Evolutionary conservation across 2,797 vertebrate genomes (phyloP).

Genomic region (Gastrophryne carolinensis): DNA sequence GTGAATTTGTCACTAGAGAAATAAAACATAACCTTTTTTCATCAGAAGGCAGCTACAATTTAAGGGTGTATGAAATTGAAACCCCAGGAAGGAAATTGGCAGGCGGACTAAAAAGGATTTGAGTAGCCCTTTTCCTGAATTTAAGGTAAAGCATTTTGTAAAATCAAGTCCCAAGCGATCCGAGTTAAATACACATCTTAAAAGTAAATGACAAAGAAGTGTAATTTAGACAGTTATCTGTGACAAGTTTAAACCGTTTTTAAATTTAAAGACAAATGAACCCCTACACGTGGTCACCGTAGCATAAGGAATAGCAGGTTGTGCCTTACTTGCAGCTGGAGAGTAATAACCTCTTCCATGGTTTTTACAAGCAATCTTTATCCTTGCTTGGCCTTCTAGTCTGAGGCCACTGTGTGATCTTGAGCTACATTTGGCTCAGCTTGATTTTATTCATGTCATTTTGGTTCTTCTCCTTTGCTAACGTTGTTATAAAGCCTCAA

Average conservation of each 20-base stretch:
- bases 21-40: slow-evolving; percentile 42
- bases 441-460: too few relatives aligned
- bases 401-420: too few relatives aligned
- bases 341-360: too few relatives aligned
- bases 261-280: background rate
- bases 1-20: slow-evolving; percentile 47
- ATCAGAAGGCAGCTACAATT: slow-evolving; percentile 33
- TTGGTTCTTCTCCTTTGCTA: too few relatives aligned
- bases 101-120: slow-evolving; percentile 2
- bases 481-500: too few relatives aligned
- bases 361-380: too few relatives aligned
- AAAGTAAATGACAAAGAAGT: slow-evolving; percentile 19
- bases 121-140: background rate
- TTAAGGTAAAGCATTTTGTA: background rate
- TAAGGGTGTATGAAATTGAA: slow-evolving; percentile 32
- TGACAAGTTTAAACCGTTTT: slow-evolving; percentile 1
- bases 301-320: too few relatives aligned
- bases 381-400: too few relatives aligned
- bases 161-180: background rate
- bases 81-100: slow-evolving; percentile 29
- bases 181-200: background rate
- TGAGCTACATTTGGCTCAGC: too few relatives aligned
- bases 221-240: slow-evolving; percentile 6
- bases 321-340: too few relatives aligned
- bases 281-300: too few relatives aligned